Base-by-base conservation (phyloP, 2,797 vertebrate species). In the Galagoides demidoff region DNA sequence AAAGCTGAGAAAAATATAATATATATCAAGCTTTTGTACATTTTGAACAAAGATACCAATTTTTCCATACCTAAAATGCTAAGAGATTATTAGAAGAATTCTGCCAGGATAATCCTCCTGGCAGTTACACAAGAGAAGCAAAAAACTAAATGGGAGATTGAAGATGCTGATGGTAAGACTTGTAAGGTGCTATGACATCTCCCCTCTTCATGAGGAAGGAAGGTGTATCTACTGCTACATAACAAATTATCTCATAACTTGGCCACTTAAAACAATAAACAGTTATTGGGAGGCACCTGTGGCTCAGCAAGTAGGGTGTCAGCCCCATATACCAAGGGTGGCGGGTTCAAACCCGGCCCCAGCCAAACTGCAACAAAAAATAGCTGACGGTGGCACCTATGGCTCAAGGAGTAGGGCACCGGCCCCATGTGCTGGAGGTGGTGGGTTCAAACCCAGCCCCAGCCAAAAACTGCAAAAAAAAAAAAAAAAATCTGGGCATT, bases 31-130 rank as follows among this genome's bases (percentile, higher is more conserved):
- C 6, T 3, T 81, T 83, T 81, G 77, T 43, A 90, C 19, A 61
- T 78, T 64, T 94, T 66, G 13, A 94, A 89, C 34, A 73, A 76
- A 86, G 43, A 59, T 73, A 45, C 76, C 71, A 86, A 43, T 92
- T n/a, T 94, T 86, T 39, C 63, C 12, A 66, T 59, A 83, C 4
- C 84, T n/a, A 43, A 94, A 74, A 66, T 87, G 43, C 77, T 79
- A 71, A 84, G 71, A 81, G 29, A 64, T 1, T 49, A 52, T 64
- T 85, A 39, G 57, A 59, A 83, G 59, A 92, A 70, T 68, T 83
- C 86, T 23, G 4, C 25, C 59, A 81, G 49, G 20, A 64, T n/a
- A 55, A 94, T 70, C 70, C 45, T 83, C 63, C 29, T 49, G 31
- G 64, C n/a, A 78, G 37, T 78, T 66, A 61, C 52, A 79, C 7